Conservation (phyloP, 2,888 invertebrate species). For the Caenorhabditis afra region DNA sequence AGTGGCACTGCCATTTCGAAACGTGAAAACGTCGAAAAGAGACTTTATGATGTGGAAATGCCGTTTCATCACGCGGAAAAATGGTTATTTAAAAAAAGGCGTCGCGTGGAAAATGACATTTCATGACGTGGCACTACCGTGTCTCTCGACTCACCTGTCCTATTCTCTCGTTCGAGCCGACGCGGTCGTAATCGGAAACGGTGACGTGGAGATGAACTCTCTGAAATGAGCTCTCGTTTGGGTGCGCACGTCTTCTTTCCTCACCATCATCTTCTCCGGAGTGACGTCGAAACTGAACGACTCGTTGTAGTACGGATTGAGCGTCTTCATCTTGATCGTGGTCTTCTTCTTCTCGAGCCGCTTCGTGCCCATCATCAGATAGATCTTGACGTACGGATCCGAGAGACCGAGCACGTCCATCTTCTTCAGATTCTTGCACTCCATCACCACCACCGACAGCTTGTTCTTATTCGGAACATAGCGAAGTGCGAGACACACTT, state of each 20-base stretch:
- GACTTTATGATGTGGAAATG: no score
- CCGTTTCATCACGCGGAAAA: no score
- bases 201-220: conserved; percentile 99
- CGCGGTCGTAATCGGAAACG: conserved; percentile 99
- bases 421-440: conserved; percentile 99
- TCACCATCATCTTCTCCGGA: conserved; percentile 99
- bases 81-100: no score
- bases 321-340: conserved; percentile 98
- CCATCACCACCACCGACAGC: conserved; percentile 97
- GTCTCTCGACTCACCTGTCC: conserved; percentile 85
- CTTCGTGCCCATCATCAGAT: conserved; percentile 99
- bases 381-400: conserved; percentile 99
- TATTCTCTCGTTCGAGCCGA: conserved; percentile 99
- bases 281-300: conserved; percentile 99
- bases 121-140: no score
- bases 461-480: conserved; percentile 99
- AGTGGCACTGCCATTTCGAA: no score
- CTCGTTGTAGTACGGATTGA: conserved; percentile 99
- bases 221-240: conserved; percentile 83
- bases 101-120: no score
- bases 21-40: no score
- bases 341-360: conserved; percentile 99
- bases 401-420: conserved; percentile 99
- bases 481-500: conserved; percentile 99
- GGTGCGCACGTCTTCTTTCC: not conserved